Evolutionary conservation across 2,888 invertebrate species (phyloP).

Genomic region (Ochlodes sylvanus): DNA sequence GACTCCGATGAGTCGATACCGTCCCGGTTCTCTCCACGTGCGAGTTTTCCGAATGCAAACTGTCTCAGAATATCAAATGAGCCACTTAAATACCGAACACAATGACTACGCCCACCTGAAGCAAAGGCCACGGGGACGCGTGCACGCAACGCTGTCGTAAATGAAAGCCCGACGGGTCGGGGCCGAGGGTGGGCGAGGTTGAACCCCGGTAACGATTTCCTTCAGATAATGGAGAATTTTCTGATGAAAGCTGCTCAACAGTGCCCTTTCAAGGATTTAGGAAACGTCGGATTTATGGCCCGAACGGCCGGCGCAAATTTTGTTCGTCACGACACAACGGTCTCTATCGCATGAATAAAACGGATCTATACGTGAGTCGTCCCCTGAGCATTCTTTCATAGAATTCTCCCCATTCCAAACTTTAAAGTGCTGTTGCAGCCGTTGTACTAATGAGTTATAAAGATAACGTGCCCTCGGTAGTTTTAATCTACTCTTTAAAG

Average conservation of each 20-base stretch:
- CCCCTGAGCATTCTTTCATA: slow-evolving; percentile 55
- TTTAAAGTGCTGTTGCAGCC: slow-evolving; percentile 40
- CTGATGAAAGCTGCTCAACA: slow-evolving; percentile 79
- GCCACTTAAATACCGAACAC: slow-evolving; percentile 83
- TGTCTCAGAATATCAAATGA: slow-evolving; percentile 84
- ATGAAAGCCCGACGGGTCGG: slow-evolving; percentile 75
- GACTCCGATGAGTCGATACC: slow-evolving; percentile 68
- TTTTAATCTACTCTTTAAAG: slow-evolving; percentile 56
- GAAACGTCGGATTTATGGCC: slow-evolving; percentile 73
- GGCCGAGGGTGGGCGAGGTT: slow-evolving; percentile 73
- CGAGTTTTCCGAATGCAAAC: slow-evolving; percentile 80
- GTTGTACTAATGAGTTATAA: slow-evolving; percentile 61
- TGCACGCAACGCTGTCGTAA: slow-evolving; percentile 81
- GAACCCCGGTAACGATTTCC: slow-evolving; percentile 82
- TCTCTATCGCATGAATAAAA: slow-evolving; percentile 67
- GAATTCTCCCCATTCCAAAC: slow-evolving; percentile 47
- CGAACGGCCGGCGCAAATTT: slow-evolving; percentile 71
- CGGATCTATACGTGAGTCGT: slow-evolving; percentile 54
- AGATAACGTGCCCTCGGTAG: slow-evolving; percentile 61
- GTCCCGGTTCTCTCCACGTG: slow-evolving; percentile 65
- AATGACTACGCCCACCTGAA: slow-evolving; percentile 82
- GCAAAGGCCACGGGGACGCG: slow-evolving; percentile 78
- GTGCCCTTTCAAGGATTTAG: slow-evolving; percentile 79
- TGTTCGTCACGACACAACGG: slow-evolving; percentile 66
- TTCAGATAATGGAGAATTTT: slow-evolving; percentile 82